Evolutionary conservation across 2,113 vertebrate species (phyloP).

Genomic region (Laterallus jamaicensis): DNA sequence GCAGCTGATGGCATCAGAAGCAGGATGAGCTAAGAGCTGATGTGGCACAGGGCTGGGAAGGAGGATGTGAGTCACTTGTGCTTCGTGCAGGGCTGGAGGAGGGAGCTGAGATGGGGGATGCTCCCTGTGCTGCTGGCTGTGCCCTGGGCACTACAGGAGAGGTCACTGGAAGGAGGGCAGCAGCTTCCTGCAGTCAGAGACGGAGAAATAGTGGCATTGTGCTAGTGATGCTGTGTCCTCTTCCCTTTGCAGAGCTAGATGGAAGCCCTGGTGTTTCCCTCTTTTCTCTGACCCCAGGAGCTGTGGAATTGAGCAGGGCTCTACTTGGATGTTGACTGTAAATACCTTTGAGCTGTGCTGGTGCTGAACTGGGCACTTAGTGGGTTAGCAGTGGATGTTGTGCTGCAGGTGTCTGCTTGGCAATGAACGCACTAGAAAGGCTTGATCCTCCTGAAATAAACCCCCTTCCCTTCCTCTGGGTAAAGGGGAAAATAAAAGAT

Average conservation of each 20-base stretch:
- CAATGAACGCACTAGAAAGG: neutral
- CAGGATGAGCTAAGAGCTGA: neutral
- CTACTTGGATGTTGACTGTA: fast-evolving
- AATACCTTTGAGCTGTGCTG: neutral
- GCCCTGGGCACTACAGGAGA: neutral
- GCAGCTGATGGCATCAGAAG: neutral
- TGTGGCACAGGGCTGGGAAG: neutral
- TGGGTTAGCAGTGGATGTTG: fast-evolving
- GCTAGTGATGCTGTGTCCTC: neutral
- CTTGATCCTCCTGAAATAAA: neutral
- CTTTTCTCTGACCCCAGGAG: neutral
- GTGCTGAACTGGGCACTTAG: neutral
- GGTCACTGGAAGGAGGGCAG: neutral
- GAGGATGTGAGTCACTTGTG: neutral
- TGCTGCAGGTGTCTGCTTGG: neutral
- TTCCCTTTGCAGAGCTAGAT: neutral
- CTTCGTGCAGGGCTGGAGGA: neutral
- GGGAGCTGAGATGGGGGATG: fast-evolving
- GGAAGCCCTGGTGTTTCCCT: neutral
- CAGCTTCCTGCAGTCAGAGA: neutral
- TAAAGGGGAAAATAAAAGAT: neutral
- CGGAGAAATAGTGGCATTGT: neutral
- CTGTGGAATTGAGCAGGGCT: neutral
- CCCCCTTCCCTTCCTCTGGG: neutral
- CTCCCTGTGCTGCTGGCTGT: neutral